A percentile compares a stretch with the other conserved stretches of the same genome.
Conservation (phyloP, 2,888 invertebrate genomes). For the Metallyticus violacea region DNA sequence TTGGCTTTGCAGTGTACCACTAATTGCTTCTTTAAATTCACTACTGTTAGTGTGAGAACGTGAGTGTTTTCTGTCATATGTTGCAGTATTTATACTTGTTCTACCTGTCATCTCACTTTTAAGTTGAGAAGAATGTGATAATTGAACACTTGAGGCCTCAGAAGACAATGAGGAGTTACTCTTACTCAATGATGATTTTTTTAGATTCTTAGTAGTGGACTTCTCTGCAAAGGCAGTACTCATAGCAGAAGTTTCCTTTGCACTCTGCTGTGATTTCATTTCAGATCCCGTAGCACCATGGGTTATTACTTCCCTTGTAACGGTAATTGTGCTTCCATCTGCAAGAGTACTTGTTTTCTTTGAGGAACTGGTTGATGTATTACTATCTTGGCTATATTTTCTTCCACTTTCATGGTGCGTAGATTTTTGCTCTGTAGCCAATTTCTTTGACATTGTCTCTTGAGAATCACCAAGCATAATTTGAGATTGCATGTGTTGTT, state of each 20-base stretch:
- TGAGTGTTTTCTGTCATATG: neutral
- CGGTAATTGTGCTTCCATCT: constrained; percentile 51
- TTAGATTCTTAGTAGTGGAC: neutral
- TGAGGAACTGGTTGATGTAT: constrained; percentile 37
- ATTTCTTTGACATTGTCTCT: constrained; percentile 44
- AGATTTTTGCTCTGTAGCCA: constrained; percentile 29
- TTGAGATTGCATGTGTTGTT: constrained; percentile 65
- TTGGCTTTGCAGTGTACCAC: constrained; percentile 40
- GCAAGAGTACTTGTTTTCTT: constrained; percentile 48
- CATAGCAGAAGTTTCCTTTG: neutral
- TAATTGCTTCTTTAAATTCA: constrained; percentile 55
- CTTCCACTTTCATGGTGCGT: neutral
- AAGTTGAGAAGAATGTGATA: neutral
- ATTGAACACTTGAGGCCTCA: neutral
- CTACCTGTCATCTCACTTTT: neutral
- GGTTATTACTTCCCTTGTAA: constrained; percentile 29
- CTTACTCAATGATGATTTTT: neutral
- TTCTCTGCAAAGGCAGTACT: neutral
- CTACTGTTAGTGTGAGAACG: constrained; percentile 50
- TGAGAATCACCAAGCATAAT: constrained; percentile 60
- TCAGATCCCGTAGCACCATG: neutral
- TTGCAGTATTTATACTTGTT: constrained; percentile 1
- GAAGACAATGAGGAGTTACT: neutral
- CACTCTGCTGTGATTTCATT: neutral
- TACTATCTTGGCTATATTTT: constrained; percentile 40